Conservation (phyloP, 2,888 invertebrate genomes). For the Synergus laeviventris region DNA sequence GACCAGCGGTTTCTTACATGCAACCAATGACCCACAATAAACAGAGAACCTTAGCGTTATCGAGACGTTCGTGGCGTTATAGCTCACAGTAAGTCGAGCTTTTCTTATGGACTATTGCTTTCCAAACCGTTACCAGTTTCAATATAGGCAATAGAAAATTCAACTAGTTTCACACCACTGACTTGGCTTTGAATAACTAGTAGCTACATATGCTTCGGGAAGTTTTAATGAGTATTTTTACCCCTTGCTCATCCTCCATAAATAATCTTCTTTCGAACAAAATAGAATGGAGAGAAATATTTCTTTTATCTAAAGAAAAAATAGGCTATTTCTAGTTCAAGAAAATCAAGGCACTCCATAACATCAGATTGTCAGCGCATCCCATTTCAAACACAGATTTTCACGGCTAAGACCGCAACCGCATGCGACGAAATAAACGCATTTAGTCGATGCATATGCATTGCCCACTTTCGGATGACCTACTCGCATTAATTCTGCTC, state of each 20-base stretch:
- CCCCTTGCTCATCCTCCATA: no score
- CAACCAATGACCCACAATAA: slow-evolving; percentile 35
- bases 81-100: slow-evolving; percentile 13
- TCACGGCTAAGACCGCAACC: slow-evolving; percentile 43
- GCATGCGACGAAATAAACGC: slow-evolving; percentile 58
- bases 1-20: slow-evolving; percentile 13
- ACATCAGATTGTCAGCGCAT: no score
- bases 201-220: neutral
- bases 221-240: no score
- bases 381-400: neutral
- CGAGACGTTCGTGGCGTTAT: slow-evolving; percentile 10
- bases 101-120: slow-evolving; percentile 1
- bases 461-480: slow-evolving; percentile 50
- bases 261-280: no score
- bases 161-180: neutral
- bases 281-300: no score
- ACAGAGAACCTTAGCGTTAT: slow-evolving; percentile 26
- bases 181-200: neutral
- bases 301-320: no score
- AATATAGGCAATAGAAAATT: slow-evolving; percentile 1
- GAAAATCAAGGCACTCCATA: no score
- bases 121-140: neutral
- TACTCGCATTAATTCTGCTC: neutral
- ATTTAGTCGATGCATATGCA: slow-evolving; percentile 63
- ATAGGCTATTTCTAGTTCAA: no score